Base-by-base conservation (phyloP, 2,113 vertebrate genomes). In the Emberiza fucata region DNA sequence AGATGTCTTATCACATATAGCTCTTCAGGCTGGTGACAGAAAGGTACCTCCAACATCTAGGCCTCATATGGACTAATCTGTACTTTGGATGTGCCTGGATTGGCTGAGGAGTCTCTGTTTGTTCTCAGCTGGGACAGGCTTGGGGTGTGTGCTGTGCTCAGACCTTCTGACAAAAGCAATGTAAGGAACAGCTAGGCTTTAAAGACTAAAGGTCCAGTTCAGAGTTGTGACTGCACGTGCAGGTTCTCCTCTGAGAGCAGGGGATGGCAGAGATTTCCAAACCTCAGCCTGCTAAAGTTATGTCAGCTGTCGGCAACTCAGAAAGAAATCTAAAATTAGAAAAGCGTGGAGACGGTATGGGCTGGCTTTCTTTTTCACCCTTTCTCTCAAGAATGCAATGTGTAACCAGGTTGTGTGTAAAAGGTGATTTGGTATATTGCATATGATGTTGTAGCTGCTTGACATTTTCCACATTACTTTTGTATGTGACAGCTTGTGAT, bases 81-180 rank as follows among this genome's bases (percentile, higher is more conserved):
- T 31, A 24, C 3, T 78, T 81, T 27, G 23, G 14, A 60, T 12
- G 1, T 42, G 11, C 5, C 28, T 54, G 23, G 22, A 54, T 53
- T 82, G 47, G 14, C 25, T 2, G 5, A 81, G 21, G 17, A 42
- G 5, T 28, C 25, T 87, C 22, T 57, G 8, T 81, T 28, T 57
- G 14, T 53, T 20, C 22, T 48, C 22, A 71, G 21, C 15, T 76
- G 44, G 47, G 78, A 8, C 4, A 57, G 48, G 11, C 42, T 71
- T 0, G 0, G 10, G 3, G 2, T n/a, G 18, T 29, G 12, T 2
- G 2, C 1, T 3, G 25, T 61, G 35, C 47, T 91, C 4, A 3
- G 39, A 42, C 13, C 14, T 12, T 27, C 20, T 15, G n/a, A 40
- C 11, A 85, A 37, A 76, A 72, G 7, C 37, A 68, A 22, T 31